Evolutionary conservation across 1,140 invertebrate genomes (phyloP).

Genomic region (Brachionus plicatilis): DNA sequence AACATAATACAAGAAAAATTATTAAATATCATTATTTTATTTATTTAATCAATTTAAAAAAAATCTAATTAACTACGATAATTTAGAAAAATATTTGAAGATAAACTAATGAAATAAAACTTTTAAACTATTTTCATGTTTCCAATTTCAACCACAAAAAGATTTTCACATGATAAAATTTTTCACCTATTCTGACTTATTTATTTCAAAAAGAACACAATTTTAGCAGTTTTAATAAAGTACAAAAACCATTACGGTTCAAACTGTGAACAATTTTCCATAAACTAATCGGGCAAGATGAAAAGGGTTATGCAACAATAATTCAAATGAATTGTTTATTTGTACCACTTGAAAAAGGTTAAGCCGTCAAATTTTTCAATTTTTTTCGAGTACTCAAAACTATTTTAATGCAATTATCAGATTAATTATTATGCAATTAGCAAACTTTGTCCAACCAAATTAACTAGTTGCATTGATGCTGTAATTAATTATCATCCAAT

Average conservation of each 20-base stretch:
- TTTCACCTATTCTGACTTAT: background rate
- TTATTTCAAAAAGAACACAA: background rate
- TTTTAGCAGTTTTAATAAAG: background rate
- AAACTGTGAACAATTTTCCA: background rate
- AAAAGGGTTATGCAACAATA: background rate
- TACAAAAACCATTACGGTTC: background rate
- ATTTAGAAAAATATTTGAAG: no score
- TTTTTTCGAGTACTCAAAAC: background rate
- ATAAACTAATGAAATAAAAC: no score
- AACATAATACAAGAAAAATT: no score
- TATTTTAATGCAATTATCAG: slow-evolving; percentile 3
- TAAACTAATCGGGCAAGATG: background rate
- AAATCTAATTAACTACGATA: no score
- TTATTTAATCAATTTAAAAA: no score
- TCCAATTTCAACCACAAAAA: no score
- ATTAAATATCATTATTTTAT: no score
- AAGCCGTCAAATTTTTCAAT: background rate
- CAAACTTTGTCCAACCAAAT: background rate
- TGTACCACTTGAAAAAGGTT: slow-evolving; percentile 5
- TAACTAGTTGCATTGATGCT: background rate
- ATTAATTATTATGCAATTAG: slow-evolving; percentile 7
- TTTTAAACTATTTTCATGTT: no score
- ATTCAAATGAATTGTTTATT: background rate
- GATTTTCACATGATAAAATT: background rate
- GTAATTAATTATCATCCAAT: slow-evolving; percentile 18